Evolutionary conservation across 2,797 vertebrate genomes (phyloP), one percentile per base, ranked within the genome.

Genomic region (Limnodromus scolopaceus): DNA sequence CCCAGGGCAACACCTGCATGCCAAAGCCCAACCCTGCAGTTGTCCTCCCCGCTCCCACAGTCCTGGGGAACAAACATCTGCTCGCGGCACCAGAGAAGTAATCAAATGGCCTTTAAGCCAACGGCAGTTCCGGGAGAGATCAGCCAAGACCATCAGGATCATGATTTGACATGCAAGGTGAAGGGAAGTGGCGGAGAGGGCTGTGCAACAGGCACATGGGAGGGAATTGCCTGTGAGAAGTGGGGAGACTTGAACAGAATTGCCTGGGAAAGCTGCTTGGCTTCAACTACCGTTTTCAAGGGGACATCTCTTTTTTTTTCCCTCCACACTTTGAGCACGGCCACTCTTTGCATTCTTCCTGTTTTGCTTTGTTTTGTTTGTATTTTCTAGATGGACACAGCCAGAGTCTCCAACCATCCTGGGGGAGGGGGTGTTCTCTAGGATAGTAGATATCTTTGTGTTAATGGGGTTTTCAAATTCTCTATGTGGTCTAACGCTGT

Each of bases 401-500:
- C 22, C 58, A 93, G 36, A 41, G 28, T 61, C n/a, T 87, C 34
- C 57, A 64, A 17, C 32, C 57, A 20, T 64, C 36, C 38, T 32
- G 69, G 58, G 94, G 84, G 71, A 38, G 74, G 92, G 95, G 20
- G 6, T 55, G 36, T 36, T 93, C 92, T 93, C 51, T 96, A 79
- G 66, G 63, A 12, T 32, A 76, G 41, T 14, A 82, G 63, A 13
- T 88, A 78, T 88, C 68, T 95, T 82, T 96, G 70, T 95, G 84
- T 60, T 93, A 83, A 87, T 18, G 93, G 96, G 89, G 76, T 90
- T 87, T 97, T 85, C 88, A 95, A 92, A 60, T 97, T 97, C 96
- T 97, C 94, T 98, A 60, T 97, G 58, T 97, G 97, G 96, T 98
- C 98, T 98, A 98, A 98, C 98, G 46, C 96, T 98, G 96, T 98